Evolutionary conservation across 2,888 invertebrate species (phyloP), one percentile per base, ranked within the genome.

Genomic region (Aproaerema taeniolella): DNA sequence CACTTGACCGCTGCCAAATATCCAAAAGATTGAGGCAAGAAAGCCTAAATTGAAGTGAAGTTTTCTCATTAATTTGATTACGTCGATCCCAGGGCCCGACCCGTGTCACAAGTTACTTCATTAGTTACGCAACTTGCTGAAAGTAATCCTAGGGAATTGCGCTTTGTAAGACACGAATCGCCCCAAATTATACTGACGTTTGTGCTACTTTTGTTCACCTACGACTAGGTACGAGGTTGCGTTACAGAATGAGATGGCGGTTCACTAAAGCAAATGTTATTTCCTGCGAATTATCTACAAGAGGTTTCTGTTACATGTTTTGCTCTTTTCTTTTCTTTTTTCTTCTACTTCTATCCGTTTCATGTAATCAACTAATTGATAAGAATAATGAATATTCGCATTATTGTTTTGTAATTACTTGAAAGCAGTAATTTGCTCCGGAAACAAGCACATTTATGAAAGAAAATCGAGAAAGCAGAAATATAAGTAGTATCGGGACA

Each of bases 61-160:
- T 85, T 85, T 83, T 81, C 81, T 83, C 82, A 82, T 85, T 83
- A 85, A 85, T 85, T 83, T 83, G 82, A 83, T 85, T 82, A 83
- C 80, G 81, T 82, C 83, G 81, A 85, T 83, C 80, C 81, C 77
- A 71, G 72, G 65, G 63, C 65, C 72, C 76, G 81, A 82, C 83
- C 85, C 81, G 79, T 81, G 85, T 85, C 85, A 83, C 82, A 82
- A 85, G 81, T 85, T 83, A 80, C 83, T 83, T 83, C 82, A 83
- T 82, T 85, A 83, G 81, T 82, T 82, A 81, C 80, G 74, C 73
- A 82, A 81, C 76, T 83, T 64, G 70, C 71, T 71, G 72, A 79
- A 81, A 81, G 81, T 83, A 82, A 79, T 82, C 75, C 76, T 63
- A 61, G 64, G 57, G 72, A 82, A 79, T 80, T 78, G 78, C 74